phyloP scores from a whole-genome alignment of 2,888 invertebrate species.

The Fragum whitleyi region DNA sequence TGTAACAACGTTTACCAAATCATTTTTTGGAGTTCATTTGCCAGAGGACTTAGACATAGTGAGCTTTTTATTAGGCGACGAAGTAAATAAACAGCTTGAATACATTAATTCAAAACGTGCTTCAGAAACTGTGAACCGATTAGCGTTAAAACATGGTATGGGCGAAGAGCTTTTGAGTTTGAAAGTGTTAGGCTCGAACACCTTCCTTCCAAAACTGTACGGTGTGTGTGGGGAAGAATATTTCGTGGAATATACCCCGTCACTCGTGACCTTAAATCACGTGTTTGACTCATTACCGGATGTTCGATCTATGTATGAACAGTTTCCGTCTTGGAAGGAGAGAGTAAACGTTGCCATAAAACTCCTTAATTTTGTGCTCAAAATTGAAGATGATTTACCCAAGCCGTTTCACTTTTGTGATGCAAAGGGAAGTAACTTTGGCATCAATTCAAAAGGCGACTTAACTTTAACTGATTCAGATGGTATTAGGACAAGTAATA shows the following conservation, averaged over 20 bases:
- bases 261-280: background rate
- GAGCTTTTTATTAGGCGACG: background rate
- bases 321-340: background rate
- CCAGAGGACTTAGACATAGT: background rate
- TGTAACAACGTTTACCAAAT: background rate
- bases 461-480: background rate
- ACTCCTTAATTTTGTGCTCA: background rate
- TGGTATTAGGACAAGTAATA: background rate
- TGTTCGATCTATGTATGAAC: background rate
- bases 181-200: background rate
- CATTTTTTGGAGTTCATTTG: background rate
- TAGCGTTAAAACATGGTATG: background rate
- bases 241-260: conserved; percentile 2
- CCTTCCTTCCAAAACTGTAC: background rate
- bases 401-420: background rate
- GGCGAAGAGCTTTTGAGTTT: background rate
- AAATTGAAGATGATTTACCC: background rate
- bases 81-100: background rate
- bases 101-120: background rate
- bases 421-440: background rate
- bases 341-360: background rate
- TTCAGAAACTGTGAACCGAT: background rate
- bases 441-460: background rate
- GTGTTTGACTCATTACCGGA: background rate
- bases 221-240: background rate